A percentile compares a stretch with the other conserved stretches of the same genome.
Evolutionary conservation across 2,888 invertebrate genomes (phyloP).

Genomic region (Mycogona germanica): DNA sequence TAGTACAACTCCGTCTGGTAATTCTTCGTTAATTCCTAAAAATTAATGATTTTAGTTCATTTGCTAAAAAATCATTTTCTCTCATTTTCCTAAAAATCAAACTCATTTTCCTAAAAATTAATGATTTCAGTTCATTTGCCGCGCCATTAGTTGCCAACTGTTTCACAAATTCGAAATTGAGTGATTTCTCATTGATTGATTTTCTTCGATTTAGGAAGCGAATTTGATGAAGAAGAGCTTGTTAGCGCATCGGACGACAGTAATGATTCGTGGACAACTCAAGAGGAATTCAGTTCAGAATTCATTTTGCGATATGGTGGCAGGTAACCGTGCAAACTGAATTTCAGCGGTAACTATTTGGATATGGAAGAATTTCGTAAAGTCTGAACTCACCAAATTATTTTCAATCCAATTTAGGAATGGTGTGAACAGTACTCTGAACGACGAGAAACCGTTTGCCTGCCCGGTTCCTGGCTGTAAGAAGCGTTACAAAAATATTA

Average conservation of each 20-base stretch:
- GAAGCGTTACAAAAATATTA: constrained; percentile 76
- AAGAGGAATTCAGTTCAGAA: constrained; percentile 64
- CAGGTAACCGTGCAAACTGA: constrained; percentile 36
- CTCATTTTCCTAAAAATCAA: too few relatives aligned
- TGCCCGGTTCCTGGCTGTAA: constrained; percentile 78
- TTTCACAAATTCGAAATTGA: not conserved
- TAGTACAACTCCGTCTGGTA: constrained; percentile 32
- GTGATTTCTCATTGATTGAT: not conserved
- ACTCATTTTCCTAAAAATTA: too few relatives aligned
- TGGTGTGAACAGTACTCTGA: constrained; percentile 28
- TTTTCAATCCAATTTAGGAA: constrained; percentile 25
- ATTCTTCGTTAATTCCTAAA: not conserved
- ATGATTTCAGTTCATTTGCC: too few relatives aligned
- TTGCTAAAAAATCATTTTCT: not conserved
- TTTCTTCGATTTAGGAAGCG: constrained; percentile 29
- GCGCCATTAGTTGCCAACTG: too few relatives aligned
- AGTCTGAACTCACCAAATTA: not conserved
- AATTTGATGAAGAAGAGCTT: constrained; percentile 31
- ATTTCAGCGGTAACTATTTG: too few relatives aligned
- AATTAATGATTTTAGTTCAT: not conserved
- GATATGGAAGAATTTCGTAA: not conserved
- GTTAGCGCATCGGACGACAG: constrained; percentile 62
- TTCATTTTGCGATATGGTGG: constrained; percentile 62
- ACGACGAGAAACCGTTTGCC: constrained; percentile 62
- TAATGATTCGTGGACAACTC: constrained; percentile 45